Evolutionary conservation across 64 coral and sea anemone genomes (phyloP).

Genomic region (Platygyra sinensis): DNA sequence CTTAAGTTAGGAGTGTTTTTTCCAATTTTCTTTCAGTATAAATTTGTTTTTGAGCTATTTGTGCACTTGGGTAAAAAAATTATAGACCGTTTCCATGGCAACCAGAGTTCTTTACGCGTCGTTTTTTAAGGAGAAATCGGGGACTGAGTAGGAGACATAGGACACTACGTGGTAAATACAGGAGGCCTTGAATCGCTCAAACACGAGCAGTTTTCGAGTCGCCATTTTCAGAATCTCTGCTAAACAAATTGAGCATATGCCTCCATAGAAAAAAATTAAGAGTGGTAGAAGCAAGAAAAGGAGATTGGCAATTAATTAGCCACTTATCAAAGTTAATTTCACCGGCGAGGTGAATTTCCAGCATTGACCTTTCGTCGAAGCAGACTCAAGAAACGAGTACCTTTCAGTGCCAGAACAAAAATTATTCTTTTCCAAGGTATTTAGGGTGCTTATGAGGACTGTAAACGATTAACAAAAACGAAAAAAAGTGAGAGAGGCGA

Average conservation of each 20-base stretch:
- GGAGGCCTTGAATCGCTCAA: background rate
- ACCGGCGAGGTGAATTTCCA: no score
- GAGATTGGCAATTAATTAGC: background rate
- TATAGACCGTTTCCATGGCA: background rate
- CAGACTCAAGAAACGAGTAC: no score
- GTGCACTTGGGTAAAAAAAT: background rate
- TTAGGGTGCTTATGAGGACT: no score
- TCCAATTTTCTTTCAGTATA: background rate
- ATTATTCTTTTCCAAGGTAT: no score
- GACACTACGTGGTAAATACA: background rate
- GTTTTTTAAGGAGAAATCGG: background rate
- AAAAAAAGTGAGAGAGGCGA: no score
- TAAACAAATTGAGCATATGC: conserved; percentile 1
- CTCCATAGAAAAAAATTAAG: conserved; percentile 32
- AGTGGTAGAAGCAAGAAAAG: conserved; percentile 36
- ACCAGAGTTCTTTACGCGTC: conserved; percentile 19
- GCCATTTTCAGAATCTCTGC: background rate
- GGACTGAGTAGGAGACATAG: background rate
- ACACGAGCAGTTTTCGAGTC: background rate
- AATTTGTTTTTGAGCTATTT: conserved; percentile 19
- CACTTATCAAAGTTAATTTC: no score
- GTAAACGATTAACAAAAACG: no score
- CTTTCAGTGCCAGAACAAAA: no score
- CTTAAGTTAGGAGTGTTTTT: background rate
- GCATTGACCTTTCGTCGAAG: no score